Percentiles rank a stretch among this genome's conserved stretches.
phyloP scores from a whole-genome alignment of 2,113 vertebrate species.

The Oophaga pumilio region DNA sequence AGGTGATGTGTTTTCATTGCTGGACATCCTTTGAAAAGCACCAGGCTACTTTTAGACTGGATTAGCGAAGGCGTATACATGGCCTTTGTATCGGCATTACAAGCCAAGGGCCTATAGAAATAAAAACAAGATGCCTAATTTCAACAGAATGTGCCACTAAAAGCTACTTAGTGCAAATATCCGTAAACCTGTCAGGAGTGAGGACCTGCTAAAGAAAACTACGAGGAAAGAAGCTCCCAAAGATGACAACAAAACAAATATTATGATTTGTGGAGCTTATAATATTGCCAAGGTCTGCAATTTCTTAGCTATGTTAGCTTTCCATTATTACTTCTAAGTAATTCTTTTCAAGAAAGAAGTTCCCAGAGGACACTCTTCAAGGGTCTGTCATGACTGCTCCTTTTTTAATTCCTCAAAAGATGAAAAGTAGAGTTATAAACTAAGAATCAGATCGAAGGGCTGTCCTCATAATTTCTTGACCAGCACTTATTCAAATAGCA shows the following conservation, averaged over 20 bases:
- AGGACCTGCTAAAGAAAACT: conserved; percentile 67
- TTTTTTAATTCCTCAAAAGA: neutral
- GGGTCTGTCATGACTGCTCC: neutral
- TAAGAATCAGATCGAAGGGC: neutral
- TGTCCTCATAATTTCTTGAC: neutral
- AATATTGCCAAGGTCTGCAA: neutral
- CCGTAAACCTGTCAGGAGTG: conserved; percentile 72
- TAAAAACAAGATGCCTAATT: conserved; percentile 72
- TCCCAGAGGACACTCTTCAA: neutral
- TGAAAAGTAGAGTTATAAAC: neutral
- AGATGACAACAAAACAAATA: conserved; percentile 33
- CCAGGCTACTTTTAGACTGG: conserved; percentile 68
- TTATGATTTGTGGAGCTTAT: conserved; percentile 9
- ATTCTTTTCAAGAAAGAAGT: neutral
- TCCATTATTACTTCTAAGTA: neutral
- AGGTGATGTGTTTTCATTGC: conserved; percentile 67
- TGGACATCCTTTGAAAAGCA: conserved; percentile 67
- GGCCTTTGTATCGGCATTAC: conserved; percentile 68
- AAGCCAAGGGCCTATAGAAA: conserved; percentile 69
- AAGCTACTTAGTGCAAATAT: conserved; percentile 77
- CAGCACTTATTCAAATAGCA: neutral
- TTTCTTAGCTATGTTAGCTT: neutral
- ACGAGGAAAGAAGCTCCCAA: conserved; percentile 3
- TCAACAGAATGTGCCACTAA: conserved; percentile 69
- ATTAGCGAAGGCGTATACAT: conserved; percentile 68